These are phyloP conservation scores for Homarus americanus DNA, from an alignment of 1,140 invertebrate genomes.

Conservation along the genomic window DNA sequence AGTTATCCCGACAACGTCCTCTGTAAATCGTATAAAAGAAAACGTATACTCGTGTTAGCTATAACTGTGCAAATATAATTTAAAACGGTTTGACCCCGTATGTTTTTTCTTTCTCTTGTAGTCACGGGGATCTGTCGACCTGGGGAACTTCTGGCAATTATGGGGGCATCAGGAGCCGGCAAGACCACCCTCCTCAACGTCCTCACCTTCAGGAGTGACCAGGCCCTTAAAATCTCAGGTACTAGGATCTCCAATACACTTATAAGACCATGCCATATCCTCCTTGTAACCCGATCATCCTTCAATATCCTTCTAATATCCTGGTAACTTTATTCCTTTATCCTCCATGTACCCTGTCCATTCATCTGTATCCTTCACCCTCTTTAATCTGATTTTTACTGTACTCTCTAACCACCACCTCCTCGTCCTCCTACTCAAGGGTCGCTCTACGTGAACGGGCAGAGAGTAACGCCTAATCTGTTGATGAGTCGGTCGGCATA, in stretches of 20 bases:
- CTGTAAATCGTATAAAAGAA: not conserved
- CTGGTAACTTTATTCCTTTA: not conserved
- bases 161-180: constrained; percentile 96
- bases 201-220: constrained; percentile 87
- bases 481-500: constrained; percentile 85
- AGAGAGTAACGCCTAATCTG: constrained; percentile 75
- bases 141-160: constrained; percentile 93
- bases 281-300: not conserved
- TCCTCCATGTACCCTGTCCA: not conserved
- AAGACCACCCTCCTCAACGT: constrained; percentile 97
- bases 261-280: not conserved
- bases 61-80: too few relatives aligned
- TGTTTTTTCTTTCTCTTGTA: constrained; percentile 77
- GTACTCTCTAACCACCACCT: not conserved
- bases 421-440: constrained; percentile 20
- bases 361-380: not conserved
- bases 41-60: not conserved
- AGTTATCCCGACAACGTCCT: not conserved
- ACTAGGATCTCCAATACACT: not conserved
- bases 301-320: not conserved
- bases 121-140: constrained; percentile 92
- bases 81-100: not conserved
- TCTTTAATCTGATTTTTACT: not conserved
- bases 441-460: constrained; percentile 66
- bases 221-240: constrained; percentile 75